phyloP scores from a whole-genome alignment of 2,888 invertebrate genomes.

The Meteorus colon region DNA sequence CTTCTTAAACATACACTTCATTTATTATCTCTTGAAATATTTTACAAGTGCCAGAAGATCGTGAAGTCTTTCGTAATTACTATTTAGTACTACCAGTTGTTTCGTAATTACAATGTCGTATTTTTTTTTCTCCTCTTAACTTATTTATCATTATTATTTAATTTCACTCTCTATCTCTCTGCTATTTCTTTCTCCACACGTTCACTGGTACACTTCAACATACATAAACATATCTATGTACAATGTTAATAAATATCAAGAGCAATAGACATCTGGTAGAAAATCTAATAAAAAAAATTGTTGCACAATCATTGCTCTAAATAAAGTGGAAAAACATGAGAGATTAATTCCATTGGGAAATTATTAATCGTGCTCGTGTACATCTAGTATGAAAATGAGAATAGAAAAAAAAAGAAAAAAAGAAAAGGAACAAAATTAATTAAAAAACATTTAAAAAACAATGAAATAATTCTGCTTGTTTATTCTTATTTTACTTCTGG shows the following conservation, averaged over 20 bases:
- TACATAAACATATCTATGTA: neutral
- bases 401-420: neutral
- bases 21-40: neutral
- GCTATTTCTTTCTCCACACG: neutral
- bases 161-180: neutral
- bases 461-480: constrained; percentile 15
- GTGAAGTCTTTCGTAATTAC: constrained; percentile 31
- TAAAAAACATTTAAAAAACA: constrained; percentile 18
- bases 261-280: neutral
- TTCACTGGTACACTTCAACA: neutral
- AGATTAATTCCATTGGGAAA: constrained; percentile 17
- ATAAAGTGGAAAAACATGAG: constrained; percentile 29
- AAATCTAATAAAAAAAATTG: constrained; percentile 15
- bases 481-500: neutral
- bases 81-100: constrained; percentile 28
- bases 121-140: neutral
- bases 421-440: neutral
- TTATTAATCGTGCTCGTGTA: neutral
- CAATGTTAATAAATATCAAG: neutral
- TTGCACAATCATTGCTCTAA: constrained; percentile 21
- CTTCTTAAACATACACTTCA: neutral
- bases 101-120: constrained; percentile 11
- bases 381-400: constrained; percentile 8
- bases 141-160: neutral
- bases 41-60: constrained; percentile 10